Evolutionary conservation across 2,113 vertebrate genomes (phyloP), one percentile per base, ranked within the genome.

Genomic region (Cavia aperea): DNA sequence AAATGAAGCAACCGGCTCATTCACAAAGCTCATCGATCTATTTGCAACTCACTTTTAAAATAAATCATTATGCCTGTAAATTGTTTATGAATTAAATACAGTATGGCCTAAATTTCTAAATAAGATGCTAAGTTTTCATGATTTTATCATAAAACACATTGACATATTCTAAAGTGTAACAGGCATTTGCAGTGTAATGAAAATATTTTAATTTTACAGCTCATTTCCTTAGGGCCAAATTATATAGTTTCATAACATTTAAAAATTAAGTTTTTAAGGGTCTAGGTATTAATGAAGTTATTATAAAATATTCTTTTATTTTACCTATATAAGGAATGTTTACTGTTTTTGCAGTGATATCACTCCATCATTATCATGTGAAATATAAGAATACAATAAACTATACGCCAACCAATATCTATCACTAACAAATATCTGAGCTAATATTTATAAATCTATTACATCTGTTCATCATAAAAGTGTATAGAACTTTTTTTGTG

Each of bases 351-450:
- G 24, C 58, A 94, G 43, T 89, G 36, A 51, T 31, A 84, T 77
- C 12, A 84, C 23, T 81, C 29, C 43, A 87, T 39, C 13, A 90
- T 87, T 66, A 81, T 54, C 13, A 72, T 58, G 36, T 73, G 16
- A 75, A 73, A 90, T 49, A 93, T 73, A 79, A 93, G 82, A 93
- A 89, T 26, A 90, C n/a, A 84, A 84, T 72, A 87, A 93, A 65
- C 24, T 84, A 23, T 81, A 86, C 70, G 66, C 7, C 66, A 94
- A 77, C 7, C 66, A 94, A 77, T 15, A 81, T 91, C 43, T 90
- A 31, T 39, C 65, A 82, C 33, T 92, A 68, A 81, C 31, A 93
- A 73, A 89, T 66, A 86, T 1, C 5, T 93, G n/a, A 88, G 33
- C 15, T 65, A 66, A 54, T 78, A 90, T 24, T 90, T 77, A 87